Evolutionary conservation across 1,140 invertebrate species (phyloP).

Genomic region (Drosophila santomea): DNA sequence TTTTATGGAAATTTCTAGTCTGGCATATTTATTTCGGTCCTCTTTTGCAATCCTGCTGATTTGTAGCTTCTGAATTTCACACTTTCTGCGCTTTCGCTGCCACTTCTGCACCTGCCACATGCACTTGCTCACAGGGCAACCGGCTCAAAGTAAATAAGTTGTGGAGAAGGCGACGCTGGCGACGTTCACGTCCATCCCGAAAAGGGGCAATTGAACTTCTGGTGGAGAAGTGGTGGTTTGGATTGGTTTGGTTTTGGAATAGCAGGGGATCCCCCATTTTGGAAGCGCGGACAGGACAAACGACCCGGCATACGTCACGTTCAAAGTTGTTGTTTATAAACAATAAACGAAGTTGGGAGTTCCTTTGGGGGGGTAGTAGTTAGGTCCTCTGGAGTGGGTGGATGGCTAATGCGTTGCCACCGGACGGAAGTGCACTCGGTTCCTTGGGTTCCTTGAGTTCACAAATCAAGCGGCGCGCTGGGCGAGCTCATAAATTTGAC

Average conservation of each 20-base stretch:
- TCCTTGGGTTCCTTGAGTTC: slow-evolving; percentile 41
- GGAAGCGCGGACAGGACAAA: slow-evolving; percentile 51
- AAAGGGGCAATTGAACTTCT: slow-evolving; percentile 15
- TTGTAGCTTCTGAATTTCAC: slow-evolving; percentile 18
- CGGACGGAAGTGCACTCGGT: slow-evolving; percentile 41
- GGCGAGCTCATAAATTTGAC: slow-evolving; percentile 71
- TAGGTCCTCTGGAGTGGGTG: not conserved
- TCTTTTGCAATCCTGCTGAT: not conserved
- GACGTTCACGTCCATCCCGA: slow-evolving; percentile 43
- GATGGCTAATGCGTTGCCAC: slow-evolving; percentile 51
- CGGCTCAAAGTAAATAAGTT: slow-evolving; percentile 72
- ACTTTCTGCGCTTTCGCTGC: slow-evolving; percentile 27
- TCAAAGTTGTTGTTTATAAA: slow-evolving; percentile 78
- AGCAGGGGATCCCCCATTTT: slow-evolving; percentile 6
- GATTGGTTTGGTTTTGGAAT: not conserved
- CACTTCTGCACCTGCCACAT: slow-evolving; percentile 28
- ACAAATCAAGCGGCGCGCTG: slow-evolving; percentile 70
- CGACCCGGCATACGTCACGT: slow-evolving; percentile 71
- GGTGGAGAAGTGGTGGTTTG: slow-evolving; percentile 2
- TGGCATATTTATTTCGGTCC: not conserved
- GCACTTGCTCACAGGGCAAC: slow-evolving; percentile 73
- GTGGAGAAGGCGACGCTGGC: slow-evolving; percentile 57
- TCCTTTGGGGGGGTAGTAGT: not conserved
- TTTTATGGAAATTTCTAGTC: not conserved
- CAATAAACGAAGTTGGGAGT: slow-evolving; percentile 69